Percentiles rank a stretch among this genome's conserved stretches.
phyloP scores from a whole-genome alignment of 1,140 invertebrate genomes.

The Caenorhabditis briggsae region DNA sequence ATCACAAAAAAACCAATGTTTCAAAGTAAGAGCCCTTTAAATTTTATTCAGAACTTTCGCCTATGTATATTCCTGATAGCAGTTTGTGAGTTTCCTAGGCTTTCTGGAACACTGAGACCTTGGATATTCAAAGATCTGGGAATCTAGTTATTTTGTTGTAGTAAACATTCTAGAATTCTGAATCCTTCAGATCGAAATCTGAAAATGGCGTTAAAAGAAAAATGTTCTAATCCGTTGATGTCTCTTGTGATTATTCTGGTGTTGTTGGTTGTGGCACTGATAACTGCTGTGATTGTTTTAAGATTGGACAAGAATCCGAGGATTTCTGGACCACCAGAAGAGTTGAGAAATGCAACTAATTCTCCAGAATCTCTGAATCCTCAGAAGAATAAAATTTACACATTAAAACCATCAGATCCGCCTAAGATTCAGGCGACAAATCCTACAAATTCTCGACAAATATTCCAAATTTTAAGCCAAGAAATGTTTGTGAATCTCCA shows the following conservation, averaged over 20 bases:
- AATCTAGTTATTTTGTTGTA: not conserved
- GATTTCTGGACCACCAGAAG: not conserved
- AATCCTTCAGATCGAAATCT: not conserved
- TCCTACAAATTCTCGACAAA: not conserved
- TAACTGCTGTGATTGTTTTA: not conserved
- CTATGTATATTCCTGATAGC: no score
- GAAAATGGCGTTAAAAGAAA: not conserved
- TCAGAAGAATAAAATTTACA: not conserved
- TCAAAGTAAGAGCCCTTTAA: no score
- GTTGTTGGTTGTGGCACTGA: not conserved
- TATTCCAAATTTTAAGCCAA: not conserved
- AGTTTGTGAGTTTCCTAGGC: no score
- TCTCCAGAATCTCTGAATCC: no score
- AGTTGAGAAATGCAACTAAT: no score
- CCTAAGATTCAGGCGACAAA: not conserved
- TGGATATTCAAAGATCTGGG: not conserved
- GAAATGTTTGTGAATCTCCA: constrained; percentile 9
- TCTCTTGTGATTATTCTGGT: not conserved
- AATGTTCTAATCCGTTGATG: not conserved
- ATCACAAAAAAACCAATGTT: no score
- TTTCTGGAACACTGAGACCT: no score
- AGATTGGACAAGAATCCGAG: not conserved
- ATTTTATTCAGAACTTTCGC: no score
- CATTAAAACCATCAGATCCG: no score
- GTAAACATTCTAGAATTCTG: not conserved